A percentile compares a stretch with the other conserved stretches of the same genome.
phyloP scores from a whole-genome alignment of 2,113 vertebrate species.

The Nanorana parkeri region DNA sequence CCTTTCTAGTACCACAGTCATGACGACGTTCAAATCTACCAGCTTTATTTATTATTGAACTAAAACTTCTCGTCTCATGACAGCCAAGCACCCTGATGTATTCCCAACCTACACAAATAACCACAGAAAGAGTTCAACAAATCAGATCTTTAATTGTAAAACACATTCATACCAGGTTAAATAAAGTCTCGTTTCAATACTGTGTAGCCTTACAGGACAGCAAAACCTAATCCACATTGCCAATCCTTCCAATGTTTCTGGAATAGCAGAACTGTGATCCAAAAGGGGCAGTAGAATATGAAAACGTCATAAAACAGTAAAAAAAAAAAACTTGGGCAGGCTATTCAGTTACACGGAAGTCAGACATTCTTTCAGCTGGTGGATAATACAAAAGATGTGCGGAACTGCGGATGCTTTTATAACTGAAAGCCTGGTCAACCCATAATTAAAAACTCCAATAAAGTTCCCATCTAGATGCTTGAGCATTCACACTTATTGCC shows the following conservation, averaged over 20 bases:
- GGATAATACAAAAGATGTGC: not conserved
- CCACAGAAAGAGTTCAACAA: constrained; percentile 37
- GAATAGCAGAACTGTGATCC: not conserved
- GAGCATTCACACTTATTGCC: not conserved
- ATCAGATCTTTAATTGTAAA: constrained; percentile 60
- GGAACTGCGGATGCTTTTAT: too few species aligned
- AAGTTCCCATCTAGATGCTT: constrained; percentile 1
- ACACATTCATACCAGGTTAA: constrained; percentile 52
- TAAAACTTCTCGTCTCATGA: too few species aligned
- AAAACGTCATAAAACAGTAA: not conserved
- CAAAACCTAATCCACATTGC: not conserved
- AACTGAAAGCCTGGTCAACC: not conserved
- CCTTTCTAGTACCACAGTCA: too few species aligned
- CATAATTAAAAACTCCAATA: not conserved
- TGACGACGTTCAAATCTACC: not conserved
- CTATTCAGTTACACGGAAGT: not conserved
- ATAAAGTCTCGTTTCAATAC: constrained; percentile 43
- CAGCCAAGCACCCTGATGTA: too few species aligned
- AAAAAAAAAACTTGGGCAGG: not conserved
- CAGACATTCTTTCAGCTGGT: not conserved
- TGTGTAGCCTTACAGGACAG: constrained; percentile 36
- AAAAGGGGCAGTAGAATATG: not conserved
- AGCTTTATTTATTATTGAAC: too few species aligned
- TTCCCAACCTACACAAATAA: not conserved
- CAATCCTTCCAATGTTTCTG: not conserved